phyloP scores from a whole-genome alignment of 2,797 vertebrate species.

The Esox lucius region DNA sequence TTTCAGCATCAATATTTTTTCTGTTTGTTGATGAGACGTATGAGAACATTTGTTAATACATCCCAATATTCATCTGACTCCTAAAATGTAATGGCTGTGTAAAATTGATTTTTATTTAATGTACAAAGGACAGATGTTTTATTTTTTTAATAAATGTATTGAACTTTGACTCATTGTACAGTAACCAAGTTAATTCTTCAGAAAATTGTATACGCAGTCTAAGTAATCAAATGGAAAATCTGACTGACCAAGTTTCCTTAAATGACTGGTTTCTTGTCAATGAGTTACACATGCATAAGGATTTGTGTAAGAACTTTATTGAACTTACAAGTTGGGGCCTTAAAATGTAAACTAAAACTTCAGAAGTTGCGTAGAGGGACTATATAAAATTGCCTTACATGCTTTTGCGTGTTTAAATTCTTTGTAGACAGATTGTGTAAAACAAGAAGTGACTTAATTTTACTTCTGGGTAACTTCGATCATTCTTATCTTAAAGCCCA shows the following conservation, averaged over 20 bases:
- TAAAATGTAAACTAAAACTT: background rate
- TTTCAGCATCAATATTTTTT: background rate
- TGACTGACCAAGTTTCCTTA: background rate
- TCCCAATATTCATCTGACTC: background rate
- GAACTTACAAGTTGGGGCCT: background rate
- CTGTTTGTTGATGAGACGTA: background rate
- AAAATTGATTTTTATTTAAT: slow-evolving; percentile 51
- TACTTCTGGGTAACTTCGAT: too few relatives aligned
- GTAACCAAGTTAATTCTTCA: background rate
- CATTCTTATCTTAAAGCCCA: slow-evolving; percentile 27
- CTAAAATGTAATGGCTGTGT: background rate
- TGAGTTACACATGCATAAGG: background rate
- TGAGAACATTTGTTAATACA: background rate
- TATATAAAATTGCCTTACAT: background rate
- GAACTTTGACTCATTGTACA: background rate
- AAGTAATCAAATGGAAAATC: background rate
- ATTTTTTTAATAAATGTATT: slow-evolving; percentile 71
- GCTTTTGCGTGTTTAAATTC: too few relatives aligned
- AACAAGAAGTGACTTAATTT: too few relatives aligned
- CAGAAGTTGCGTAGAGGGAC: background rate
- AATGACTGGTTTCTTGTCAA: background rate
- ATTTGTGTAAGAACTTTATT: background rate
- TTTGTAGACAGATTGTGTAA: too few relatives aligned
- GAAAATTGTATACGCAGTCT: background rate
- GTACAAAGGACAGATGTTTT: slow-evolving; percentile 42